phyloP scores from a whole-genome alignment of 2,113 vertebrate species.

The Cyanoliseus patagonus region DNA sequence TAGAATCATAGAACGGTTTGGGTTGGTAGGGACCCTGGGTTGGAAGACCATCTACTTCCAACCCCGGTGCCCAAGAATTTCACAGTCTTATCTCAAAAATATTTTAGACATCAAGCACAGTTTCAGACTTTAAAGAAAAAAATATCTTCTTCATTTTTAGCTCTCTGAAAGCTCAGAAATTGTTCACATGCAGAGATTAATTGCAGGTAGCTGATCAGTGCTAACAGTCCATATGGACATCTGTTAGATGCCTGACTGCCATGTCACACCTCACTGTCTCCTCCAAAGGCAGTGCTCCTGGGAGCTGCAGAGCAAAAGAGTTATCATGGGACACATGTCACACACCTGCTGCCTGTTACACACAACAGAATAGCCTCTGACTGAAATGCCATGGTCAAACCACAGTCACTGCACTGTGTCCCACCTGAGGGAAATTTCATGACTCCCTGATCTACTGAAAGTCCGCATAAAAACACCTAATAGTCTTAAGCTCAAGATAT shows the following conservation, averaged over 20 bases:
- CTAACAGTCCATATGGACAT: background rate
- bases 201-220: background rate
- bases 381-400: background rate
- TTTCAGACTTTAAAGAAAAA: background rate
- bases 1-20: background rate
- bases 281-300: background rate
- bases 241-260: background rate
- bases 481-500: background rate
- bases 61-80: background rate
- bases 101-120: background rate
- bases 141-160: background rate
- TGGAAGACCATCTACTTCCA: background rate
- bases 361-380: background rate
- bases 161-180: background rate
- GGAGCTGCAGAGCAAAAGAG: background rate
- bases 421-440: background rate
- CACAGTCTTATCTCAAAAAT: background rate
- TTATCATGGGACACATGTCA: background rate
- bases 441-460: background rate
- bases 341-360: background rate
- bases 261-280: background rate
- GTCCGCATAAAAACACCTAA: background rate
- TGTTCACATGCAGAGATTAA: background rate
- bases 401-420: background rate
- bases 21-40: background rate